Evolutionary conservation across 2,888 invertebrate genomes (phyloP).

Genomic region (Lithophane semibrunnea): DNA sequence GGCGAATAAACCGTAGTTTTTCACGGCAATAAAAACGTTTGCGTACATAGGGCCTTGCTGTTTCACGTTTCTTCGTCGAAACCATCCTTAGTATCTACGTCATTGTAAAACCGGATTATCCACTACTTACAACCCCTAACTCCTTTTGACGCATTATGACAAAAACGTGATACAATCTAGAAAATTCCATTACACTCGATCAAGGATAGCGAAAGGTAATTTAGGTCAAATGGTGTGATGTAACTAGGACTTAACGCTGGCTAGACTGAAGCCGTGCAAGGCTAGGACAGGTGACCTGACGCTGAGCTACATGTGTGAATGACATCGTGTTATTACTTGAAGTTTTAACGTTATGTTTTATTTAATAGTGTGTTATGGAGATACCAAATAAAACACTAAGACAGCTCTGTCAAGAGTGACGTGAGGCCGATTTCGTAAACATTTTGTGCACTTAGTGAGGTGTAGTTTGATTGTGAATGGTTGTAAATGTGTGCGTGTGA

Average conservation of each 20-base stretch:
- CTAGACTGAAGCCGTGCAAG: slow-evolving; percentile 66
- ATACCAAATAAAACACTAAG: too few relatives aligned
- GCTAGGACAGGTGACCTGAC: slow-evolving; percentile 50
- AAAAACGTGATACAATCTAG: slow-evolving; percentile 45
- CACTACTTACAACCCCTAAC: background rate
- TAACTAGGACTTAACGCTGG: slow-evolving; percentile 59
- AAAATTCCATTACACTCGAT: slow-evolving; percentile 54
- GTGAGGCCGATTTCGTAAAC: too few relatives aligned
- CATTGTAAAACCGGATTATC: slow-evolving; percentile 14
- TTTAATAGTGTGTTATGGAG: background rate
- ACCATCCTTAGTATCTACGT: background rate
- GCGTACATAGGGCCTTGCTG: background rate
- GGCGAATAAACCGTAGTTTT: too few relatives aligned
- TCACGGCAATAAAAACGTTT: too few relatives aligned
- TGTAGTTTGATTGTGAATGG: too few relatives aligned
- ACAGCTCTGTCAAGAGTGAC: too few relatives aligned
- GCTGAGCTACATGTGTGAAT: slow-evolving; percentile 49
- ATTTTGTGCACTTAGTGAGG: too few relatives aligned
- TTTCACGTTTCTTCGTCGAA: background rate
- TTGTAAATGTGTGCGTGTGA: too few relatives aligned
- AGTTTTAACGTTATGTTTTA: slow-evolving; percentile 22
- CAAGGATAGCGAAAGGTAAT: slow-evolving; percentile 59
- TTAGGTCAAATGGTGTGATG: slow-evolving; percentile 63
- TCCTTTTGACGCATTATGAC: slow-evolving; percentile 45
- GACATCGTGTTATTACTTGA: slow-evolving; percentile 44